Evolutionary conservation across 2,797 vertebrate species (phyloP), one percentile per base, ranked within the genome.

Genomic region (Pipistrellus kuhlii): DNA sequence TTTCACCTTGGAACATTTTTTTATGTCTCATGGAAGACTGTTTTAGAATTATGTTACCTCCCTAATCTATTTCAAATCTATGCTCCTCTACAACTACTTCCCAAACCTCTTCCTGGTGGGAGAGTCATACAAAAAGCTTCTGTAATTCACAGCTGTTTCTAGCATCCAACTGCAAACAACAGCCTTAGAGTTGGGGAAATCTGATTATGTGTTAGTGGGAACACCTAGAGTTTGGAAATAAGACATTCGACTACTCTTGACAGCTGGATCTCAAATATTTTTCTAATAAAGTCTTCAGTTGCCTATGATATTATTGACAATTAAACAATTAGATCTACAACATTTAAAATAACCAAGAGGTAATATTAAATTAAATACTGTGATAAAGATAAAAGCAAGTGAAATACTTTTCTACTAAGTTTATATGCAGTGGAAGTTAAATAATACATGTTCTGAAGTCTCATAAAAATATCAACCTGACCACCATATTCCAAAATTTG

Each of bases 201-300:
- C 46, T 72, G 30, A 87, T 88, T 59, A 80, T 51, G 35, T 9
- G 46, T 78, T 51, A 35, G 68, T 46, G 44, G 48, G 73, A 95
- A 85, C 48, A 25, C 55, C 59, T 84, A 27, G 44, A 91, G 27
- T 21, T 1, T 6, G n/a, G n/a, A 76, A 69, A 85, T 57, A 87
- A 92, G 59, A 64, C 46, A 80, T 69, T 71, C 35, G 32, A 35
- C 0, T n/a, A 77, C 21, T 71, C 53, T 53, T 84, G 69, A 69
- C 48, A 77, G 51, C 62, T 73, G 44, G 14, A 0, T 1, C n/a
- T 77, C 51, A 81, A 35, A 48, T 55, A 81, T 27, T 59, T 92
- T 85, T 87, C 83, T 51, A 81, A 88, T 32, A 92, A 32, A 94
- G 57, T 35, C 25, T 95, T 88, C 78, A 64, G 27, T 64, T 77